Evolutionary conservation across 2,888 invertebrate species (phyloP).

Genomic region (Hymenopus coronatus): DNA sequence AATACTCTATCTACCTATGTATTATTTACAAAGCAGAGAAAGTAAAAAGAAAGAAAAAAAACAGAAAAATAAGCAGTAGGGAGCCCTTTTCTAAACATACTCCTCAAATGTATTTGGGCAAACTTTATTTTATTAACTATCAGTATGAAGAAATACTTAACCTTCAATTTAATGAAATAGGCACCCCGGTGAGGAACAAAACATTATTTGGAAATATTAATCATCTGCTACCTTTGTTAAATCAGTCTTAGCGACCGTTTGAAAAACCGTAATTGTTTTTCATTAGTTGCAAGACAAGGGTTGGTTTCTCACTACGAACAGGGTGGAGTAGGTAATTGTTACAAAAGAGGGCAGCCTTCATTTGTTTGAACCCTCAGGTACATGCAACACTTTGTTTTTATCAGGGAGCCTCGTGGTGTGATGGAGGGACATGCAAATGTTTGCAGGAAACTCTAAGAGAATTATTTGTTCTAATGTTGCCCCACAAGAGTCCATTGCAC

Average conservation of each 20-base stretch:
- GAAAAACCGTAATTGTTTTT: background rate
- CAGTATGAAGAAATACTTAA: too few species aligned
- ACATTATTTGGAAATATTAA: too few species aligned
- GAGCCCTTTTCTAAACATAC: too few species aligned
- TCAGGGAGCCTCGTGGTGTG: background rate
- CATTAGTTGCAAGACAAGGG: background rate
- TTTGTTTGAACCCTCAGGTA: background rate
- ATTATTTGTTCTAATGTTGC: background rate
- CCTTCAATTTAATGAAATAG: too few species aligned
- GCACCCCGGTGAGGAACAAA: too few species aligned
- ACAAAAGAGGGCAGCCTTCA: background rate
- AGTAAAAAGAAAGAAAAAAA: too few species aligned
- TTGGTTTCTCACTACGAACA: background rate
- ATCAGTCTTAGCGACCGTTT: background rate
- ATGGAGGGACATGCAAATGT: conserved; percentile 10
- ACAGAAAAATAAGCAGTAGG: too few species aligned
- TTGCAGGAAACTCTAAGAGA: background rate
- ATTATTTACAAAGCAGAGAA: too few species aligned
- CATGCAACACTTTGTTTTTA: background rate
- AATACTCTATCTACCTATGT: too few species aligned
- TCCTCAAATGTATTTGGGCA: too few species aligned
- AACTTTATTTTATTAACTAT: too few species aligned
- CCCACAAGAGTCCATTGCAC: background rate
- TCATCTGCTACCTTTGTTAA: too few species aligned
- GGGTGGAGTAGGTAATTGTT: background rate